Base-by-base conservation (phyloP, 2,888 invertebrate species). In the Cepaea hortensis region DNA sequence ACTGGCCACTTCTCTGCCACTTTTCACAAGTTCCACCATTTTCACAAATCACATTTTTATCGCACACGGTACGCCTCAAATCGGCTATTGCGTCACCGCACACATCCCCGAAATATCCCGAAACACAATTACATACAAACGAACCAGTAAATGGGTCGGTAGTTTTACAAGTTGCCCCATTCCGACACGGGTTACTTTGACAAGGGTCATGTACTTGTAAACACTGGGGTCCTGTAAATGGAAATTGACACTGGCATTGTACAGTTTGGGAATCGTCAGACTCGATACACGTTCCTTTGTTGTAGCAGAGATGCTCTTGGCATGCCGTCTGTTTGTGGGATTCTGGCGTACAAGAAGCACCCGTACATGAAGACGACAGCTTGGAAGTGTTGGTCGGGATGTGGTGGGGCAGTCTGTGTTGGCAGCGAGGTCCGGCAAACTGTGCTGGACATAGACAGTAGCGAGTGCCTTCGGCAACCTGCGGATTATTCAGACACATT, bases 21-120 rank as follows among this genome's bases (percentile, higher is more conserved):
- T n/a, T 62, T 7, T 70, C 70, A 46, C 85, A 85, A 13, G 13
- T 20, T 48, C 77, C 85, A 20, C 85, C 85, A 50, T 85, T 85
- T 55, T 70, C 70, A 23, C 85, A 85, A n/a, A 48, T 18, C 15
- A 85, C n/a, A 20, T 23, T 48, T 3, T 70, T 70, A 11, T 55
- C 50, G 35, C 68, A 70, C 2, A 48, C 50, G 3, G 50, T 68
- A 4, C 48, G 61, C 9, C 20, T 20, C 7, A 46, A 13, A 55
- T 5, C 68, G 3, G 65, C 20, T 7, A n/a, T 70, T 15, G 50
- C 35, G 20, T 68, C 1, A 18, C 65, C 48, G 35, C 85, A 85
- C 23, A 70, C 7, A 5, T 68, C 35, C 13, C 85, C 85, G n/a
- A n/a, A 55, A 50, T 65, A 85, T 15, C 85, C 79, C 35, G 55